Evolutionary conservation across 2,113 vertebrate genomes (phyloP), one percentile per base, ranked within the genome.

Genomic region (Ictalurus furcatus): DNA sequence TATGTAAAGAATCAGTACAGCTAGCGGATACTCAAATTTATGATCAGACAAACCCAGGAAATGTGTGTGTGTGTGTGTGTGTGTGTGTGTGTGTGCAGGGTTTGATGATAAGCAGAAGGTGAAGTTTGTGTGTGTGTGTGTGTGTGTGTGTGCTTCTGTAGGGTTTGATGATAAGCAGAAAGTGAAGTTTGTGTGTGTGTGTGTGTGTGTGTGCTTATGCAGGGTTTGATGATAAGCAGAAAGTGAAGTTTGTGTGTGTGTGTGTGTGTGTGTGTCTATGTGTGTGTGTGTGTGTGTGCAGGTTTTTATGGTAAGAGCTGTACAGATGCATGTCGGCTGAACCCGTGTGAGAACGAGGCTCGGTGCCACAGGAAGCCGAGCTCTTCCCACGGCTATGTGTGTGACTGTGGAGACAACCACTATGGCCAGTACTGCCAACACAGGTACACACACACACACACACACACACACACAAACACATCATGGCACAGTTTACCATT

Each of bases 341-440:
- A 99, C 91, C 98, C 98, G 0, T 99, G 98, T 95, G 98, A 99
- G 92, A 99, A 99, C 87, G 97, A 98, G 87, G 97, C 98, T 0
- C 94, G 95, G 81, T 99, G 98, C 93, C 97, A 98, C 90, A 96
- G 95, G 78, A 98, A 97, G 88, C 95, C 95, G 0, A 97, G 94
- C 90, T 96, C 95, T 0, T 97, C 96, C 65, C 95, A 97, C 6
- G 98, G 98, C 85, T 99, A 99, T 2, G 94, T 90, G 86, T 99
- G 98, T 4, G 98, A 99, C 95, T 99, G 98, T 6, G 94, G 93
- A 71, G 97, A 94, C 89, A 97, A 96, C 93, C 97, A 99, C 91
- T 98, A 98, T 0, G 98, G 98, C 85, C 97, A 98, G 89, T 99
- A 99, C 94, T 99, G 98, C 21, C 98, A 99, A 89, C 96, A 99